phyloP scores from a whole-genome alignment of 2,113 vertebrate species.

The Rafetus swinhoei region DNA sequence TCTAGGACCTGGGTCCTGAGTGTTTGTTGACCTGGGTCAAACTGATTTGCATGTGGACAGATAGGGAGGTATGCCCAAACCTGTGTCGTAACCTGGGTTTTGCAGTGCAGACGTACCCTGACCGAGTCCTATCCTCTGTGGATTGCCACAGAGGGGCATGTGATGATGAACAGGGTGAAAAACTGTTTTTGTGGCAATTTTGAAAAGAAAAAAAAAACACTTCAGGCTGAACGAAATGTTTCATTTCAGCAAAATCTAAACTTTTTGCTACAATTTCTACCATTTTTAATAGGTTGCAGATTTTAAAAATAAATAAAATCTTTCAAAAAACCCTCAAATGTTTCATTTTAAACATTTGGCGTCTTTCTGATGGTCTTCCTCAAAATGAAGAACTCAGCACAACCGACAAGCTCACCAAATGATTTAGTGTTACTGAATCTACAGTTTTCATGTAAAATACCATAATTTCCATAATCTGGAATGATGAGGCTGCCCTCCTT shows the following conservation, averaged over 20 bases:
- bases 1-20: neutral
- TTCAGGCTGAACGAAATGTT: neutral
- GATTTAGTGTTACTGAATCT: neutral
- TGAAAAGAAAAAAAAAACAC: neutral
- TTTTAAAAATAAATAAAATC: neutral
- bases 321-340: neutral
- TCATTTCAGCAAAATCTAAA: neutral
- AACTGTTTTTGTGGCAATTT: neutral
- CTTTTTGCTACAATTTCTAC: neutral
- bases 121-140: neutral
- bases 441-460: neutral
- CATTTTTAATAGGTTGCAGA: neutral
- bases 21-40: neutral
- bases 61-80: neutral
- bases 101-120: neutral
- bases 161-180: neutral
- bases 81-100: neutral
- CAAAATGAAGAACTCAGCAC: neutral
- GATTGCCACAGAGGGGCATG: neutral
- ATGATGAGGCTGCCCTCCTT: neutral
- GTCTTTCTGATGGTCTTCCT: neutral
- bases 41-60: neutral
- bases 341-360: neutral
- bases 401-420: neutral
- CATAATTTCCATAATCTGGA: neutral